These are phyloP conservation scores for Brachionus sp. DNA, from an alignment of 1,140 invertebrate species.

Conservation along the genomic window DNA sequence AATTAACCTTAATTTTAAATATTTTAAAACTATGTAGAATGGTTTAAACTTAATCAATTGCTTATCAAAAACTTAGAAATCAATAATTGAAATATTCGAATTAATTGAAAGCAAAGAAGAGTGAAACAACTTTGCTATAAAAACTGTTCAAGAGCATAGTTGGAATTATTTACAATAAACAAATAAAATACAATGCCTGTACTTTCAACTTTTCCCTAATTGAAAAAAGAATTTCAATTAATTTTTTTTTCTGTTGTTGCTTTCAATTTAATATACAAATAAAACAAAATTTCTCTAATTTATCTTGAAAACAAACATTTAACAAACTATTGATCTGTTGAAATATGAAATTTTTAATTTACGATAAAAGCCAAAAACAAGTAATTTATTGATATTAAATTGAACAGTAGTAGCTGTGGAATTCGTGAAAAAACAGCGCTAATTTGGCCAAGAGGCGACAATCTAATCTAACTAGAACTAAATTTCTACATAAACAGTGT, in stretches of 20 bases:
- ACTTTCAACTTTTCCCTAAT: slow-evolving; percentile 3
- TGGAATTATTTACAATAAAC: neutral
- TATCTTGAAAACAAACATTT: slow-evolving; percentile 6
- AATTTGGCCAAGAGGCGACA: neutral
- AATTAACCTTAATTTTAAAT: neutral
- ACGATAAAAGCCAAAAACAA: neutral
- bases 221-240: slow-evolving; percentile 41
- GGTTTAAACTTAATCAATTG: neutral
- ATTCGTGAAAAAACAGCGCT: neutral
- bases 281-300: neutral
- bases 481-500: neutral
- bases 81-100: slow-evolving; percentile 3
- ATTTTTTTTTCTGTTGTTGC: neutral
- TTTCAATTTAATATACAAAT: neutral
- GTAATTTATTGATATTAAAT: neutral
- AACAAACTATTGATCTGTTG: slow-evolving; percentile 1
- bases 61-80: neutral
- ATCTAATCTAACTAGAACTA: neutral
- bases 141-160: slow-evolving; percentile 31
- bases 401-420: neutral
- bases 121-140: slow-evolving; percentile 5
- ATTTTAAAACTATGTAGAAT: neutral
- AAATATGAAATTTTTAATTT: neutral
- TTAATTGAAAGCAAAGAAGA: neutral
- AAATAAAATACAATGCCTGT: neutral